Conservation (phyloP, 1,140 invertebrate genomes). For the Thaumatotibia leucotreta region DNA sequence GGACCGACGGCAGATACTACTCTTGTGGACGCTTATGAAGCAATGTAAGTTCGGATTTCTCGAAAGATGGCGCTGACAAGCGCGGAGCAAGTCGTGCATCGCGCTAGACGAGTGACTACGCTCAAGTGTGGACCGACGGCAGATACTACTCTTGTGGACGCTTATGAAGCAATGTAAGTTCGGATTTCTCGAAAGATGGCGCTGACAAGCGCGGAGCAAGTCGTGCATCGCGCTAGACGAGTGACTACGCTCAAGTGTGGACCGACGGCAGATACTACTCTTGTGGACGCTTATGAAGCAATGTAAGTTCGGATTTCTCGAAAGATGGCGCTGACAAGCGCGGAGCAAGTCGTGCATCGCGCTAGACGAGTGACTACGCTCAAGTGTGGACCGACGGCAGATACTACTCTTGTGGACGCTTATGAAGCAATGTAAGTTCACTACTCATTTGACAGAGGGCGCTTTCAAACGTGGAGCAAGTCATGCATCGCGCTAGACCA, state of each 20-base stretch:
- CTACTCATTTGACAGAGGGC: no score
- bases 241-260: conserved; percentile 90
- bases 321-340: neutral
- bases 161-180: conserved; percentile 82
- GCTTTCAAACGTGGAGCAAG: no score
- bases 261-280: conserved; percentile 92
- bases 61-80: no score
- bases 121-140: no score
- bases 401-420: conserved; percentile 90
- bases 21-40: conserved; percentile 90
- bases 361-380: no score
- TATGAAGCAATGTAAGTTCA: conserved; percentile 80
- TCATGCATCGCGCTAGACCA: no score
- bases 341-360: neutral
- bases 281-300: conserved; percentile 88
- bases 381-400: no score
- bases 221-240: conserved; percentile 92
- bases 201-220: no score
- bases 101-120: no score
- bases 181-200: no score
- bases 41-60: conserved; percentile 56
- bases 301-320: conserved; percentile 31
- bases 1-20: conserved; percentile 98
- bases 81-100: no score
- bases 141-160: conserved; percentile 93